Conservation (phyloP, 2,113 vertebrate species). For the Poeciliopsis retropinna region DNA sequence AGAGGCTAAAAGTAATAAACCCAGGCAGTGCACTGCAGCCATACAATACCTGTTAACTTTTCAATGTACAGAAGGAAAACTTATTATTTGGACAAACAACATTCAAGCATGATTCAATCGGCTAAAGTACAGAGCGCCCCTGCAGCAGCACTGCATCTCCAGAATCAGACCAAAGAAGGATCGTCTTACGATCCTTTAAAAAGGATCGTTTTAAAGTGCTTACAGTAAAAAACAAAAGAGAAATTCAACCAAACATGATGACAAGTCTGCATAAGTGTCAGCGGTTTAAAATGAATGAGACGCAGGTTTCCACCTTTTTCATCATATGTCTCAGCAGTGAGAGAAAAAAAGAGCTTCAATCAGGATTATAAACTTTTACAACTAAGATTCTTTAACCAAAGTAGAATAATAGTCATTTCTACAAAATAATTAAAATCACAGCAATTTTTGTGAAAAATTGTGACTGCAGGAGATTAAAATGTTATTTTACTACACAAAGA, state of each 20-base stretch:
- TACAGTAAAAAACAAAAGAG: background rate
- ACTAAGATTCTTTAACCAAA: background rate
- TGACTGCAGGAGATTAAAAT: background rate
- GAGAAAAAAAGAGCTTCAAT: background rate
- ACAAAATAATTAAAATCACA: too few species aligned
- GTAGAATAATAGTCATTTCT: background rate
- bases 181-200: too few species aligned
- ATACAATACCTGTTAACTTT: background rate
- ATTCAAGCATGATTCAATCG: background rate
- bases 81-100: background rate
- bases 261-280: background rate
- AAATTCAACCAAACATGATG: background rate
- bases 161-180: background rate
- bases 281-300: background rate
- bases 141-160: background rate
- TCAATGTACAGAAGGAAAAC: background rate
- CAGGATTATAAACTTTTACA: background rate
- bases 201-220: background rate
- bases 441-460: background rate
- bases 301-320: background rate
- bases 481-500: background rate
- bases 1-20: too few species aligned
- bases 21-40: background rate
- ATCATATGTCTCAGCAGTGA: background rate
- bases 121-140: background rate